Evolutionary conservation across 2,797 vertebrate species (phyloP).

Genomic region (Alauda arvensis): DNA sequence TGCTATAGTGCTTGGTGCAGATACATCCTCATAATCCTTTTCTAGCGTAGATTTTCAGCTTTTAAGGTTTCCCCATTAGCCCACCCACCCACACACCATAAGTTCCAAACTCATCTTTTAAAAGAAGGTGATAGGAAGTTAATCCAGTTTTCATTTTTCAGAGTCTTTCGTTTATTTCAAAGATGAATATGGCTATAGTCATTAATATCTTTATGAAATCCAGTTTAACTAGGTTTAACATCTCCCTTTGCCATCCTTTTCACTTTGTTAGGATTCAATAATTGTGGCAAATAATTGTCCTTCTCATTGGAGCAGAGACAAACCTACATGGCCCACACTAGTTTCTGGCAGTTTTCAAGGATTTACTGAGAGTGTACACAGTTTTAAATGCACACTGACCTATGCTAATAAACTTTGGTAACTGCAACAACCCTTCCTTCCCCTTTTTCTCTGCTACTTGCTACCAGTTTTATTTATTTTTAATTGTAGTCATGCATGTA

Average conservation of each 20-base stretch:
- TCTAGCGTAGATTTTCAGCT: neutral
- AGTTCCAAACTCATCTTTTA: neutral
- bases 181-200: neutral
- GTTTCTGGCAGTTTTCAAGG: slow-evolving; percentile 8
- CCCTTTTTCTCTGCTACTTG: neutral
- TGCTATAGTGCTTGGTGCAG: neutral
- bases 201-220: neutral
- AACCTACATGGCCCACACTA: neutral
- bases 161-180: neutral
- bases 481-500: neutral
- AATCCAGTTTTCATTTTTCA: neutral
- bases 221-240: neutral
- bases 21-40: neutral
- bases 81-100: neutral
- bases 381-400: neutral
- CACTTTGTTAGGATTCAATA: neutral
- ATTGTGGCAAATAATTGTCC: neutral
- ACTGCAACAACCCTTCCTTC: neutral
- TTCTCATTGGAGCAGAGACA: neutral
- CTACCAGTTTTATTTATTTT: slow-evolving; percentile 4
- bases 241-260: neutral
- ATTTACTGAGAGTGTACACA: neutral
- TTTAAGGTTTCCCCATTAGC: neutral
- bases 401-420: neutral
- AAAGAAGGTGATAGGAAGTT: neutral